These are phyloP conservation scores for Lissonota sp. DNA, from an alignment of 2,888 invertebrate genomes.

Conservation along the genomic window DNA sequence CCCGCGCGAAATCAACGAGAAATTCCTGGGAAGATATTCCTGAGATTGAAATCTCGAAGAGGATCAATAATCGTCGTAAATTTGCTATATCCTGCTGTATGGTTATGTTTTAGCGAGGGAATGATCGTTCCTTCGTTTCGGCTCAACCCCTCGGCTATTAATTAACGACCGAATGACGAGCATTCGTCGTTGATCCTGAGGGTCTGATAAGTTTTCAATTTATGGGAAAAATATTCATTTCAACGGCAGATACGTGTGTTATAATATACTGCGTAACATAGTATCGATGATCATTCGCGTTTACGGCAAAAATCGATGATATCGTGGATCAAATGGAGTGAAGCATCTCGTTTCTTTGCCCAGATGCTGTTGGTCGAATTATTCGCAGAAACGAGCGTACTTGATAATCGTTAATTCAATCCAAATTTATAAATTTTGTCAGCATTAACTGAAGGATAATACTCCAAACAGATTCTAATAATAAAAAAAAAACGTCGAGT, in stretches of 20 bases:
- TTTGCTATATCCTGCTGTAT: slow-evolving; percentile 21
- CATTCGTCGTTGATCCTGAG: slow-evolving; percentile 46
- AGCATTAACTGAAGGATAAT: neutral
- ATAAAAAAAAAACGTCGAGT: too few species aligned
- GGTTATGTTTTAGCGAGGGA: slow-evolving; percentile 30
- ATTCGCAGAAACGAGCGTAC: slow-evolving; percentile 10
- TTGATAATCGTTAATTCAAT: slow-evolving; percentile 34
- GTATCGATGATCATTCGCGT: slow-evolving; percentile 20
- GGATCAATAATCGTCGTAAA: slow-evolving; percentile 29
- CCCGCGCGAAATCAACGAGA: neutral
- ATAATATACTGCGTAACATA: slow-evolving; percentile 10
- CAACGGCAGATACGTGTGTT: neutral
- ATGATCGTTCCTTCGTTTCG: slow-evolving; percentile 39
- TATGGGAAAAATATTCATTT: slow-evolving; percentile 50
- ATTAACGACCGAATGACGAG: slow-evolving; percentile 41
- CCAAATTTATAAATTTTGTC: neutral
- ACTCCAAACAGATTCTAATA: neutral
- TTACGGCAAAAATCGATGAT: neutral
- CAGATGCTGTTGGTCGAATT: neutral
- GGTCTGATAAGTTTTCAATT: slow-evolving; percentile 50
- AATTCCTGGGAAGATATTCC: neutral
- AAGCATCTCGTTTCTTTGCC: neutral
- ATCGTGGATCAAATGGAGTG: neutral
- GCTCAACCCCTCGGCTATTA: slow-evolving; percentile 28
- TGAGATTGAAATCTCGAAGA: slow-evolving; percentile 5